Evolutionary conservation across 2,888 invertebrate species (phyloP), one percentile per base, ranked within the genome.

Genomic region (Rhingia rostrata): DNA sequence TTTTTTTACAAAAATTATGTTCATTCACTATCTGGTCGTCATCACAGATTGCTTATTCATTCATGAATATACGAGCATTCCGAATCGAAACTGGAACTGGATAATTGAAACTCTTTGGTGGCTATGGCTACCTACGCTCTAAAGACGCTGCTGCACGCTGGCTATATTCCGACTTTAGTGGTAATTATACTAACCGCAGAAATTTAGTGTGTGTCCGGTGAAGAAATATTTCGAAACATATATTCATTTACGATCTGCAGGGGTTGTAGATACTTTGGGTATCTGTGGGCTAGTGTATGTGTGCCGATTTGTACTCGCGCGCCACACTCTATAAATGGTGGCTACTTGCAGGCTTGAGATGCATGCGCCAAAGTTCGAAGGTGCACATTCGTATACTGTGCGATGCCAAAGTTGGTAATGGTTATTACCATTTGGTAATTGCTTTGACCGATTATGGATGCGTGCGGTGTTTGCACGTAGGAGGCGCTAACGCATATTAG

Each of bases 201-300:
- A 80, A 80, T 84, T 84, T 84, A 84, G 64, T 74, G 74, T 69
- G 70, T 80, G 84, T 84, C 80, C 80, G 74, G 58, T 84, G 74
- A 80, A 70, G 70, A 84, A 75, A 61, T 75, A 75, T 84, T 74
- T 75, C 84, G 74, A 84, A 75, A 84, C 32, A 43, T 80, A 22
- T 22, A 22, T 22, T 22, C 2, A 6, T 41, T 84, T 74, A 84
- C 73, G 73, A 61, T 83, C 73, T 58, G 37, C 12, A 12, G 10
- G 45, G 61, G 43, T 22, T 22, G 22, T 58, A 51, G 67, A 43
- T 22, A 49, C 41, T 6, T 14, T 14, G 9, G n/a, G n/a, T n/a
- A n/a, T n/a, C n/a, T n/a, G n/a, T n/a, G n/a, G 47, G 14, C 14
- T 22, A 6, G 41, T 43, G 35, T 22, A 22, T 22, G 22, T 14